Conservation (phyloP, 2,113 vertebrate species). For the Orycteropus afer region DNA sequence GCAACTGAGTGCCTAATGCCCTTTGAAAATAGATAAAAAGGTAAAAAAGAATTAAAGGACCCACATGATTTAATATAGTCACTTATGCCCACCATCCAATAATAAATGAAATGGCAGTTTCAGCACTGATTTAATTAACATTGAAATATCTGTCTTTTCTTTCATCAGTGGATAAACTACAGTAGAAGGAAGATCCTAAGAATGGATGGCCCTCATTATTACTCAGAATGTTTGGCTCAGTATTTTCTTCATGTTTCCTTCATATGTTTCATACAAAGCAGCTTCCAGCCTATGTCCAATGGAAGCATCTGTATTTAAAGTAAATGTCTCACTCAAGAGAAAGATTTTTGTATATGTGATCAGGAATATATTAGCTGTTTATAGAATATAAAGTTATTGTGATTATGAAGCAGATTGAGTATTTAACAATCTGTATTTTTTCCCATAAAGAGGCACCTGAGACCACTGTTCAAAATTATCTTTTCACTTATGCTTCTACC, state of each 20-base stretch:
- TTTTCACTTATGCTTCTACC: not conserved
- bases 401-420: accelerated
- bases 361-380: accelerated
- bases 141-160: not conserved
- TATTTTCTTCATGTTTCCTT: not conserved
- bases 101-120: accelerated
- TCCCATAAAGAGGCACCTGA: not conserved
- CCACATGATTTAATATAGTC: not conserved
- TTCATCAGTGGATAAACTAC: not conserved
- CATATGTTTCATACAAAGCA: too few relatives aligned
- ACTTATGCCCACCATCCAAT: accelerated
- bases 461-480: not conserved
- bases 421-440: not conserved
- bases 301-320: not conserved
- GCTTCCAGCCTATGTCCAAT: not conserved
- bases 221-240: not conserved
- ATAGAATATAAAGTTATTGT: accelerated
- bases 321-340: not conserved
- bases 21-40: not conserved
- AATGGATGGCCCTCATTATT: not conserved
- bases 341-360: accelerated
- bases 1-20: not conserved
- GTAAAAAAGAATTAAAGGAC: not conserved
- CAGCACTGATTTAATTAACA: accelerated
- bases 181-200: not conserved